phyloP scores from a whole-genome alignment of 2,113 vertebrate genomes.

The Oostethus manadensis region DNA sequence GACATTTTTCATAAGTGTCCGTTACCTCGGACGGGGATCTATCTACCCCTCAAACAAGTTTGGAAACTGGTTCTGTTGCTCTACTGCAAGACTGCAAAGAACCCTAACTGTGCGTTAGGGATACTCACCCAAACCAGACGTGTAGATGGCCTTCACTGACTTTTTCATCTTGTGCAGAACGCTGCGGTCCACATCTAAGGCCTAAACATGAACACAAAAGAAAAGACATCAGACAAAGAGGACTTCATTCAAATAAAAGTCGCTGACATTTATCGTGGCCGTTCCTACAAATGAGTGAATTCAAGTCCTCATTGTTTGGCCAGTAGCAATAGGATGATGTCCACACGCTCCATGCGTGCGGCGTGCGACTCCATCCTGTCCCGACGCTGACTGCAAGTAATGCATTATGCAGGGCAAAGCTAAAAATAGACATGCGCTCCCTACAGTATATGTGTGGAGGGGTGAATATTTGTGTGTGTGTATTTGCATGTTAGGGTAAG shows the following conservation, averaged over 20 bases:
- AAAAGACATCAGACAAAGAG: neutral
- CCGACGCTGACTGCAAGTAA: slow-evolving; percentile 40
- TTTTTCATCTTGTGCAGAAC: slow-evolving; percentile 99
- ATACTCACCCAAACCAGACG: slow-evolving; percentile 93
- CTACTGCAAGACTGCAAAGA: neutral
- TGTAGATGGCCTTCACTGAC: slow-evolving; percentile 95
- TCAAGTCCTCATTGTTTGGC: neutral
- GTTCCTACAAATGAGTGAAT: neutral
- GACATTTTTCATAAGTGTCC: too few species aligned
- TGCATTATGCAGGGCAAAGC: slow-evolving; percentile 69
- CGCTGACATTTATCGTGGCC: neutral
- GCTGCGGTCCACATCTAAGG: slow-evolving; percentile 93
- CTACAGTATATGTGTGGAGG: slow-evolving; percentile 17
- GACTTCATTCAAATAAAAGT: neutral
- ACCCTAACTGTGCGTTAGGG: neutral
- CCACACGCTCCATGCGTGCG: slow-evolving; percentile 10
- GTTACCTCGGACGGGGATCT: too few species aligned
- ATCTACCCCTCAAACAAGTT: neutral
- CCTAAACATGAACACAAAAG: slow-evolving; percentile 66
- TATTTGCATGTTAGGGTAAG: slow-evolving; percentile 11
- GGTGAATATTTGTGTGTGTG: slow-evolving; percentile 3
- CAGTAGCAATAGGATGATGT: neutral
- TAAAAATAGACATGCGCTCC: slow-evolving; percentile 62
- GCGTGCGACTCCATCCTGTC: slow-evolving; percentile 18
- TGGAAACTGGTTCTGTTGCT: neutral